phyloP scores from a whole-genome alignment of 2,113 vertebrate species.

The Mellivora capensis region DNA sequence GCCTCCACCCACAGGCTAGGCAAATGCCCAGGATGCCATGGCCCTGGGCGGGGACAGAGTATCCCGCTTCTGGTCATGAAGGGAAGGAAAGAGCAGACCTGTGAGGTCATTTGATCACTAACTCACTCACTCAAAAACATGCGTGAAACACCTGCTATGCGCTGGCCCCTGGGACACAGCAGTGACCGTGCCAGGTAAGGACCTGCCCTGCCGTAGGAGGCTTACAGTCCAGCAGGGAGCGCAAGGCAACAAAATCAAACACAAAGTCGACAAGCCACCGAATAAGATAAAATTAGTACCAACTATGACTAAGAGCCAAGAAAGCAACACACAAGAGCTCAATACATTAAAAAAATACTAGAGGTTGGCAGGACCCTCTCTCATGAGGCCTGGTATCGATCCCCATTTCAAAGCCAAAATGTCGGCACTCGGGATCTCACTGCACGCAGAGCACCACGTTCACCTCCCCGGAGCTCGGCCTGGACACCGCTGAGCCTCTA shows the following conservation, averaged over 20 bases:
- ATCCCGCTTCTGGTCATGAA: background rate
- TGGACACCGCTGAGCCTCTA: background rate
- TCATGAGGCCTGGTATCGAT: background rate
- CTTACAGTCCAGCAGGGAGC: background rate
- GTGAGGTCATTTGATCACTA: background rate
- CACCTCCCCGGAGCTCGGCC: background rate
- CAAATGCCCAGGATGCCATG: background rate
- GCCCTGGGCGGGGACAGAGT: background rate
- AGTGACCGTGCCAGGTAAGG: background rate
- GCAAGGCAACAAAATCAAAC: background rate
- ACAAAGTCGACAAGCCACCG: background rate
- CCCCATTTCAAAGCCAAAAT: background rate
- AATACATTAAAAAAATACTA: background rate
- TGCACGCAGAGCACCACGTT: accelerated
- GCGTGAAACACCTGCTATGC: background rate
- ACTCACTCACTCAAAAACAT: background rate
- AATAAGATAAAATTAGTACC: background rate
- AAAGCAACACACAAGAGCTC: background rate
- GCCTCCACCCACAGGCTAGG: background rate
- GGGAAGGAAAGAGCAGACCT: background rate
- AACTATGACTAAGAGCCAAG: background rate
- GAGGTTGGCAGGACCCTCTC: background rate
- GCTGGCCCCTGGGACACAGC: background rate
- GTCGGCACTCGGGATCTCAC: no score
- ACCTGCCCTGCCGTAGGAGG: background rate